These are phyloP conservation scores for Brachystomella parvula DNA, from an alignment of 1,140 invertebrate species.

Conservation along the genomic window DNA sequence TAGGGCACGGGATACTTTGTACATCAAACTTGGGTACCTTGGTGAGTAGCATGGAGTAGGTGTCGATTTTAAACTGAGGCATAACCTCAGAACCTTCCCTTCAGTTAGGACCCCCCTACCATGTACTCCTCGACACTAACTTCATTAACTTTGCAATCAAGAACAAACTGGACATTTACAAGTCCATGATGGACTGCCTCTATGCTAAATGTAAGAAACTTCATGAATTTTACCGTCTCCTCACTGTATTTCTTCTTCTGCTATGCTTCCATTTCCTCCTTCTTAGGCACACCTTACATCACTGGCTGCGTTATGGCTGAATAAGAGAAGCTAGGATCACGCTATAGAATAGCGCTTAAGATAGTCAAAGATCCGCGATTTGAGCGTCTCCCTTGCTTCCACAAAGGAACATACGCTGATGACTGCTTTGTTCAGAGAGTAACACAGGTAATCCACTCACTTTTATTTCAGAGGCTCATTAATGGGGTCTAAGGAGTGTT, in stretches of 20 bases:
- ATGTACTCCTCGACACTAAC: slow-evolving; percentile 94
- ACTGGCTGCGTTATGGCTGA: slow-evolving; percentile 99
- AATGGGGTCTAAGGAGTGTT: neutral
- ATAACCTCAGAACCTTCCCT: too few species aligned
- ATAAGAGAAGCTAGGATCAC: slow-evolving; percentile 91
- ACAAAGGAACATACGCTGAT: slow-evolving; percentile 99
- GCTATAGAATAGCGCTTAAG: slow-evolving; percentile 89
- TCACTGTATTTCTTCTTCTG: neutral
- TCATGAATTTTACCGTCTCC: neutral
- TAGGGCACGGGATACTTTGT: too few species aligned
- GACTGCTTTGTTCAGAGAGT: slow-evolving; percentile 95
- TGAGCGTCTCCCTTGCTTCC: slow-evolving; percentile 83
- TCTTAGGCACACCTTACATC: slow-evolving; percentile 80
- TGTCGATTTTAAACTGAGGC: too few species aligned
- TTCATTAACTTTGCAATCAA: slow-evolving; percentile 99
- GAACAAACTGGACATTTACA: slow-evolving; percentile 93
- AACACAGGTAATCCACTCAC: slow-evolving; percentile 57
- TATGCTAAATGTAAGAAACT: slow-evolving; percentile 91
- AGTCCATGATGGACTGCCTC: slow-evolving; percentile 98
- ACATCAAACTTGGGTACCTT: too few species aligned
- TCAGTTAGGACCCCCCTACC: slow-evolving; percentile 96
- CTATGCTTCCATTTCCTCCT: neutral
- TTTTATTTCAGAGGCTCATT: neutral
- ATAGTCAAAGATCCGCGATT: slow-evolving; percentile 94
- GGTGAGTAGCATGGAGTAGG: too few species aligned